Percentiles rank a stretch among this genome's conserved stretches.
Evolutionary conservation across 1,140 invertebrate species (phyloP).

Genomic region (Aphaenogaster ashmeadi): DNA sequence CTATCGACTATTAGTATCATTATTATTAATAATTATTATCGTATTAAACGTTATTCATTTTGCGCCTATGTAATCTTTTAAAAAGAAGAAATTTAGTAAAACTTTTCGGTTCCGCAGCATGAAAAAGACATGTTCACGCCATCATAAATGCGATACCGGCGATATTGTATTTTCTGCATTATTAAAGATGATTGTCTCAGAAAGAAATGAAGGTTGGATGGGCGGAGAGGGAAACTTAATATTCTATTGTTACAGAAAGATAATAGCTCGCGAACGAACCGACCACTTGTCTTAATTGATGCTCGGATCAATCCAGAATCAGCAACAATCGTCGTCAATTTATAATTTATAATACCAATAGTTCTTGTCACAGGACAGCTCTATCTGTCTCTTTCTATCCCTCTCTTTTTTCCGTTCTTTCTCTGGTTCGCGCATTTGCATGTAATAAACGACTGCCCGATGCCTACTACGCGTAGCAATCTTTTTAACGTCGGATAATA

Average conservation of each 20-base stretch:
- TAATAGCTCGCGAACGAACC: conserved; percentile 2
- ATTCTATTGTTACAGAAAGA: conserved; percentile 38
- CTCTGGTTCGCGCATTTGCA: conserved; percentile 53
- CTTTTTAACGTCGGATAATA: conserved; percentile 65
- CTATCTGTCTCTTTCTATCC: neutral
- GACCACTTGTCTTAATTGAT: conserved; percentile 32
- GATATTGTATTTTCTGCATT: neutral
- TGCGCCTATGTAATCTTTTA: neutral
- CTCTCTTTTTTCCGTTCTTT: conserved; percentile 1
- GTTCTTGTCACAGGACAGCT: neutral
- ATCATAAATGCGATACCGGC: neutral
- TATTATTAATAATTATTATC: neutral
- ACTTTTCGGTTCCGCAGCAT: neutral
- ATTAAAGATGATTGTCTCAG: conserved; percentile 8
- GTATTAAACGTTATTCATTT: neutral
- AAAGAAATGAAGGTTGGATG: neutral
- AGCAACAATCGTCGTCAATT: conserved; percentile 27
- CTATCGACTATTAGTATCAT: neutral
- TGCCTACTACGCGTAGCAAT: conserved; percentile 43
- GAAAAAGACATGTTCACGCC: neutral
- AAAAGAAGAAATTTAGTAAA: neutral
- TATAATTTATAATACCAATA: conserved; percentile 54
- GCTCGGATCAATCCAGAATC: conserved; percentile 19
- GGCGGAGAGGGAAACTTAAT: neutral
- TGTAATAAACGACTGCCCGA: conserved; percentile 54